These are phyloP conservation scores for Diacarnus erythraeanus DNA, from an alignment of 37 sponge, comb jelly and placozoan species.

Conservation along the genomic window DNA sequence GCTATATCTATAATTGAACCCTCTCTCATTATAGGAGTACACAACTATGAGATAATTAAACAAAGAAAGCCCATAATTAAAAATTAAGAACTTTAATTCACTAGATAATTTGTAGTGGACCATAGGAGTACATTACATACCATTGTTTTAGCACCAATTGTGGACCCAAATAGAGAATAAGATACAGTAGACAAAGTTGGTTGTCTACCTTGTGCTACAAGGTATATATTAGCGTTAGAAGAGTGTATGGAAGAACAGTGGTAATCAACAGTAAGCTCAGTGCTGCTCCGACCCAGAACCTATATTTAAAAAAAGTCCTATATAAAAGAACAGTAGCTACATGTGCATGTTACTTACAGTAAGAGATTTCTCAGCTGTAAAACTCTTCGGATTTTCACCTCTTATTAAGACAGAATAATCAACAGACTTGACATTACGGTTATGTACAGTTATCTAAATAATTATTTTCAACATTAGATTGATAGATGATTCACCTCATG, in stretches of 20 bases:
- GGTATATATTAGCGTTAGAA: slow-evolving; percentile 39
- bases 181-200: slow-evolving; percentile 46
- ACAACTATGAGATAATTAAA: too few species aligned
- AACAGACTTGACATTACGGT: slow-evolving; percentile 57
- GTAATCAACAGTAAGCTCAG: slow-evolving; percentile 24
- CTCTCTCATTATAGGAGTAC: too few species aligned
- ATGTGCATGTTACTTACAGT: slow-evolving; percentile 16
- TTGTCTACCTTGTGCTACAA: slow-evolving; percentile 52
- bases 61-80: too few species aligned
- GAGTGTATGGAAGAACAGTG: slow-evolving; percentile 4
- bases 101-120: too few species aligned
- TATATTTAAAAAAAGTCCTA: too few species aligned
- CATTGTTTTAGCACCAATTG: slow-evolving; percentile 61
- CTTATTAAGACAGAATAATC: slow-evolving; percentile 47
- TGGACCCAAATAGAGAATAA: slow-evolving; percentile 51
- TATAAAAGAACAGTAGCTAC: not conserved
- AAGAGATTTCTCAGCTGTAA: not conserved
- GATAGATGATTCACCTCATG: too few species aligned
- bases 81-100: too few species aligned
- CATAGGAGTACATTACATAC: too few species aligned
- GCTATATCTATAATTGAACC: too few species aligned
- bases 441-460: slow-evolving; percentile 55
- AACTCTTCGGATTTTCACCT: slow-evolving; percentile 39
- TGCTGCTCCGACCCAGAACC: slow-evolving; percentile 30
- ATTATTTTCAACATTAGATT: too few species aligned